Evolutionary conservation across 2,888 invertebrate species (phyloP).

Genomic region (Margaritifera margaritifera): DNA sequence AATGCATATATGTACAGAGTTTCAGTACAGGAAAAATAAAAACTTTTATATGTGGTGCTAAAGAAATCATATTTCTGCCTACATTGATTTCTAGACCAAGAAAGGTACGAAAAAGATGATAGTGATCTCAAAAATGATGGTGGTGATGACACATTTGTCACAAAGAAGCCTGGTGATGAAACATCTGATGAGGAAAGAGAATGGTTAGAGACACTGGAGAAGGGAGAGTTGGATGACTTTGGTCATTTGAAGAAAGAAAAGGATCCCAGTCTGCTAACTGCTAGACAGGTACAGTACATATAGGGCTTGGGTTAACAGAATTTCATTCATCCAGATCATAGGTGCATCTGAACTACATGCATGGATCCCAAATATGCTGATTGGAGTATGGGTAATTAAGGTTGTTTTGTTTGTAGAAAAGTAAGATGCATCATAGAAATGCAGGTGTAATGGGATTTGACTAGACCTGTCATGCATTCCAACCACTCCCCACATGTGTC

Average conservation of each 20-base stretch:
- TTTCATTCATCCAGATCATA: too few species aligned
- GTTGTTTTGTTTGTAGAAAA: too few species aligned
- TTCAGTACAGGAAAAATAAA: too few species aligned
- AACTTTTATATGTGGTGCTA: background rate
- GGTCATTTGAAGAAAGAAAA: slow-evolving; percentile 94
- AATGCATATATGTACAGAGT: too few species aligned
- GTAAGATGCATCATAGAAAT: too few species aligned
- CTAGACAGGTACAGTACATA: slow-evolving; percentile 79
- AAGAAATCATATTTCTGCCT: background rate
- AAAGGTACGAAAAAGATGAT: background rate
- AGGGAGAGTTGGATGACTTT: slow-evolving; percentile 94
- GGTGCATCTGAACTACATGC: too few species aligned
- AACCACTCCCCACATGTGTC: too few species aligned
- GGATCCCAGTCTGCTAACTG: slow-evolving; percentile 95
- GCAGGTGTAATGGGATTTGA: too few species aligned
- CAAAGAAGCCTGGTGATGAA: slow-evolving; percentile 57
- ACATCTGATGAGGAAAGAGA: slow-evolving; percentile 88
- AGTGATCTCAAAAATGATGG: slow-evolving; percentile 23
- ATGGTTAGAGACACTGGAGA: slow-evolving; percentile 95
- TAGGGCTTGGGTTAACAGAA: background rate
- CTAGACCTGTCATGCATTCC: too few species aligned
- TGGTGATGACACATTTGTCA: slow-evolving; percentile 33
- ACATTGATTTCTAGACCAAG: background rate
- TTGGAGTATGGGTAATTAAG: too few species aligned
- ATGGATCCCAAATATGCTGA: too few species aligned